Evolutionary conservation across 2,113 vertebrate genomes (phyloP).

Genomic region (Pseudopipra pipra): DNA sequence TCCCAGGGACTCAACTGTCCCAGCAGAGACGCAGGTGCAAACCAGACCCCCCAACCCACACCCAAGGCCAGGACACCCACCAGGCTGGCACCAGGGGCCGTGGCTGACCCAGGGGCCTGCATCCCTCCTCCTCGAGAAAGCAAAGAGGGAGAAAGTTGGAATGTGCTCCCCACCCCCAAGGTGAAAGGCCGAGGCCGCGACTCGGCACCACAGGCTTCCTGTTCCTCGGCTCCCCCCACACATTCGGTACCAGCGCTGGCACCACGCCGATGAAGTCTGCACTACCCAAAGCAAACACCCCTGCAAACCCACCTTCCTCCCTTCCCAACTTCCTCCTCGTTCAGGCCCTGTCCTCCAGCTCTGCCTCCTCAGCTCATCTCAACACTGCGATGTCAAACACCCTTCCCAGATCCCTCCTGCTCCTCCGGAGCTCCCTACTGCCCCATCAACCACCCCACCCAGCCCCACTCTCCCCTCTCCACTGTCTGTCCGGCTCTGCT

Average conservation of each 20-base stretch:
- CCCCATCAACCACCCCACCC: not conserved
- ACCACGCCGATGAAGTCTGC: not conserved
- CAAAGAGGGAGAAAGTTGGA: not conserved
- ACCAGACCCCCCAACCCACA: fast-evolving
- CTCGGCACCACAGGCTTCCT: not conserved
- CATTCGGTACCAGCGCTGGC: not conserved
- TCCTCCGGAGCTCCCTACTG: not conserved
- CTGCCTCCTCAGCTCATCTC: not conserved
- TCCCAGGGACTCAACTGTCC: not conserved
- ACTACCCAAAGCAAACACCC: not conserved
- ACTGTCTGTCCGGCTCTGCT: not conserved
- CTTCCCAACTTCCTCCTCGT: not conserved
- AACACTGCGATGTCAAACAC: fast-evolving
- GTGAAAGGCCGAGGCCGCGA: not conserved
- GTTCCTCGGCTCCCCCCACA: not conserved
- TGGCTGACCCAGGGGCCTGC: not conserved
- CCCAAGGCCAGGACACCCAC: not conserved
- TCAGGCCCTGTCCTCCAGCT: not conserved
- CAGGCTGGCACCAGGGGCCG: not conserved
- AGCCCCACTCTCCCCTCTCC: not conserved
- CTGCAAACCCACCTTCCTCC: not conserved
- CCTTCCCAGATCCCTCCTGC: not conserved
- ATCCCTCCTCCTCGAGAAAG: not conserved
- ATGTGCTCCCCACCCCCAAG: not conserved
- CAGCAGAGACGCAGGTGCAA: not conserved